Conservation (phyloP, 1,140 invertebrate species). For the Dendrolimus kikuchii region DNA sequence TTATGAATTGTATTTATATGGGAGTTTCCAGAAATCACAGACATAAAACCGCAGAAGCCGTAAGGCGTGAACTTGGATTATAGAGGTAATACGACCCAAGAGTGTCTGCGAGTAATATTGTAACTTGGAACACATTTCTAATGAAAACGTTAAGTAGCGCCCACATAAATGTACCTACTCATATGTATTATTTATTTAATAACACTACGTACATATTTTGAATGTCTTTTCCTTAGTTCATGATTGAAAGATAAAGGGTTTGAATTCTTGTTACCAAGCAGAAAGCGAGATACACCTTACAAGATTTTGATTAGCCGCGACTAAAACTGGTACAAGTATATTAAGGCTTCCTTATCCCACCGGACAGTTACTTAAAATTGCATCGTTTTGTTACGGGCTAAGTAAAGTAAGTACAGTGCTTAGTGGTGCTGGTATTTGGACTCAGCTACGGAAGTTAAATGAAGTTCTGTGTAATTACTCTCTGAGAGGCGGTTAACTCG, state of each 20-base stretch:
- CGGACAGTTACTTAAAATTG: conserved; percentile 47
- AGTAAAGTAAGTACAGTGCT: conserved; percentile 55
- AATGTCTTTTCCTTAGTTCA: too few species aligned
- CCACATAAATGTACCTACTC: neutral
- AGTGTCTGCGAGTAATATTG: conserved; percentile 10
- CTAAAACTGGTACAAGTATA: conserved; percentile 9
- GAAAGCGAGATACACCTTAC: too few species aligned
- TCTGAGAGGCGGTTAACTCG: conserved; percentile 50
- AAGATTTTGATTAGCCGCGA: too few species aligned
- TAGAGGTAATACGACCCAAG: conserved; percentile 12
- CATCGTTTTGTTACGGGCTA: conserved; percentile 52
- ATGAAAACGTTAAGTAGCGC: conserved; percentile 9
- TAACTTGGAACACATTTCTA: conserved; percentile 12
- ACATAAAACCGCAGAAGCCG: neutral
- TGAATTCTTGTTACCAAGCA: too few species aligned
- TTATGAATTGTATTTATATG: too few species aligned
- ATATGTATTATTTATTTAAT: neutral
- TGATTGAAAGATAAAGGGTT: too few species aligned
- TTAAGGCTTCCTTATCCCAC: conserved; percentile 30
- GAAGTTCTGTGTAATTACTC: conserved; percentile 66
- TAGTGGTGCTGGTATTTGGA: conserved; percentile 56
- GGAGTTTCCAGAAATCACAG: neutral
- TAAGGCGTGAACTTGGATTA: conserved; percentile 11
- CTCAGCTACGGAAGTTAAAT: conserved; percentile 63
- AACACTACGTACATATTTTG: neutral